These are phyloP conservation scores for Acanthopagrus latus DNA, from an alignment of 2,797 vertebrate genomes.

Conservation along the genomic window DNA sequence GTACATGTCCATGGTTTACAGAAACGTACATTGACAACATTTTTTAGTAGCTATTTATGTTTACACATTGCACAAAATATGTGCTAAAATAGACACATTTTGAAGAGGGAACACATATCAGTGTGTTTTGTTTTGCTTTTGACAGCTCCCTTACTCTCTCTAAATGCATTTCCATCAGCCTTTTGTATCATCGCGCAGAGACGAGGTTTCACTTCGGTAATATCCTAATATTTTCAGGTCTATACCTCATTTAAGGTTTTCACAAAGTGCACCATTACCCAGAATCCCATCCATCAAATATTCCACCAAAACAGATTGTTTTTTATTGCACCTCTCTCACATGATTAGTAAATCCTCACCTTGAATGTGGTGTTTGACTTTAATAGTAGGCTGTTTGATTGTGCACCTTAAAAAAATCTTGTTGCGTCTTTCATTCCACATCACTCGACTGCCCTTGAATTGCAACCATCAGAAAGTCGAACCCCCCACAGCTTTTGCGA, in stretches of 20 bases:
- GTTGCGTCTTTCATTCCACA: background rate
- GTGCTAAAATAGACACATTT: too few relatives aligned
- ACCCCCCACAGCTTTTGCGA: background rate
- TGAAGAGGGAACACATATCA: too few relatives aligned
- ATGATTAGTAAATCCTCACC: background rate
- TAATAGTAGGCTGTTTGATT: background rate
- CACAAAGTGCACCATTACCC: background rate
- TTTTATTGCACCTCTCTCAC: background rate
- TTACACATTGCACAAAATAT: too few relatives aligned
- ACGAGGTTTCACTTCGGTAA: background rate
- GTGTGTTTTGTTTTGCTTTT: background rate
- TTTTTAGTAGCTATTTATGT: too few relatives aligned
- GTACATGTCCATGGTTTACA: too few relatives aligned
- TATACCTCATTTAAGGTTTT: background rate
- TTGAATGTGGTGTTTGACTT: background rate
- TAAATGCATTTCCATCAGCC: background rate
- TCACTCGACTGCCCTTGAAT: slow-evolving; percentile 9
- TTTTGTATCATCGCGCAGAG: background rate
- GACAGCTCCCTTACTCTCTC: background rate
- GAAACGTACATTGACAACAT: too few relatives aligned
- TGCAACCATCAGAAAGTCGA: slow-evolving; percentile 3
- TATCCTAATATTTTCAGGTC: background rate
- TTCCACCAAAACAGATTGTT: background rate
- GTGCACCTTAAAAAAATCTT: background rate
- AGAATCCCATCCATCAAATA: background rate